phyloP scores from a whole-genome alignment of 2,113 vertebrate species.

The Zapornia atra region DNA sequence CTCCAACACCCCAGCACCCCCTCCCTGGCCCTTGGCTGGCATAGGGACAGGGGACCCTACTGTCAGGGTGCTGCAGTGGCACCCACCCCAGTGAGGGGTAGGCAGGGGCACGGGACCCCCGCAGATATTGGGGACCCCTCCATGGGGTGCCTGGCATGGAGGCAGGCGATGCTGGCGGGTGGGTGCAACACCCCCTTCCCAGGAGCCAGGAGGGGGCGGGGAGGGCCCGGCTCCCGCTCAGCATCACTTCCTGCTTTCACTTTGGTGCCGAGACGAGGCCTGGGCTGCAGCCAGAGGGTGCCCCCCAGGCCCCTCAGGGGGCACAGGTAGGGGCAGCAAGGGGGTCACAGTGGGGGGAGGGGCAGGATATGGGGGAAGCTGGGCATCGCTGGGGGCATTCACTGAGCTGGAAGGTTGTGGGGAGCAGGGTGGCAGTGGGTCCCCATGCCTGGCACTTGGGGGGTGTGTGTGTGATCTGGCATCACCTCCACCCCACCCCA shows the following conservation, averaged over 20 bases:
- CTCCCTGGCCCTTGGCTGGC: not conserved
- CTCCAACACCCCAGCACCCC: not conserved
- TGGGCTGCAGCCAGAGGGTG: not conserved
- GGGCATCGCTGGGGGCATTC: rapidly evolving
- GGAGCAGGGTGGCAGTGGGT: rapidly evolving
- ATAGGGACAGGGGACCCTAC: not conserved
- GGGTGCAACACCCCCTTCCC: not conserved
- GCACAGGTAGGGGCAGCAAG: not conserved
- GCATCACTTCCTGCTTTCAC: constrained; percentile 62
- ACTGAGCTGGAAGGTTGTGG: rapidly evolving
- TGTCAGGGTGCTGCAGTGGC: not conserved
- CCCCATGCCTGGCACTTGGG: not conserved
- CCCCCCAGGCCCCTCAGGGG: not conserved
- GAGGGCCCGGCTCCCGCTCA: not conserved
- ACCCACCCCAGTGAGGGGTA: rapidly evolving
- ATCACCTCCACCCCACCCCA: rapidly evolving
- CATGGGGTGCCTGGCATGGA: rapidly evolving
- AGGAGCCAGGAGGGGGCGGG: not conserved
- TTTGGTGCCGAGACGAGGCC: not conserved
- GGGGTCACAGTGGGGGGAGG: rapidly evolving
- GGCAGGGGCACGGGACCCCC: not conserved
- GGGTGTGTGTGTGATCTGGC: not conserved
- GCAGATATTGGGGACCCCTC: not conserved
- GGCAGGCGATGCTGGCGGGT: rapidly evolving
- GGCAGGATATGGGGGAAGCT: not conserved